Evolutionary conservation across 2,888 invertebrate species (phyloP), one percentile per base, ranked within the genome.

Genomic region (Parnassius mnemosyne): DNA sequence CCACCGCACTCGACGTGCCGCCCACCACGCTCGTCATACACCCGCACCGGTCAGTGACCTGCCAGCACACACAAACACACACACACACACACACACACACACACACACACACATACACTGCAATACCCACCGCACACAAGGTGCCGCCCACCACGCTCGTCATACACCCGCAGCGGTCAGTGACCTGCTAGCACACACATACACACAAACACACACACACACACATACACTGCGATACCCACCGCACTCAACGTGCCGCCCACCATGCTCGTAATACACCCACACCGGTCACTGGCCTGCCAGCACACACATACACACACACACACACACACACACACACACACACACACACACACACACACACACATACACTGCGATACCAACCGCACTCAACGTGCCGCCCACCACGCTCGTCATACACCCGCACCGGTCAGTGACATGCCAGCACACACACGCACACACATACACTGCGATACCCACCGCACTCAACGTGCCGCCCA

Each of bases 1-100:
- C 96, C 1, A 95, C 96, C 73, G 80, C 73, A 55, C 91, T 97
- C 57, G 97, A 97, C 87, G 97, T 98, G 65, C 97, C 97, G 54
- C 97, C 97, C 51, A 95, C 96, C n/a, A 84, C 95, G 66, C 92
- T 49, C 10, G 61, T 56, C 47, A 47, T 11, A 11, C 47, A 47
- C 47, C 12, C 47, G 13, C 47, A 47, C 47, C 12, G 47, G 47
- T 47, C 5, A 43, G 43, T 43, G 12, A 12, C 47, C 5, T 34
- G 34, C 5, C 47, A 5, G 3, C 25, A 25, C 25, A 25, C 25
- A 25, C 1, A 25, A 0, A 25, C 25, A 25, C 25, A 25, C 25
- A 25, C 25, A 25, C 25, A 25, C 25, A 5, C 25, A 25, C 92
- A 13, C 63, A 65, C 16, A 13, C 25, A 5, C 25, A 1, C 25